Evolutionary conservation across 2,888 invertebrate genomes (phyloP), one percentile per base, ranked within the genome.

Genomic region (Pseudanteris insignis): DNA sequence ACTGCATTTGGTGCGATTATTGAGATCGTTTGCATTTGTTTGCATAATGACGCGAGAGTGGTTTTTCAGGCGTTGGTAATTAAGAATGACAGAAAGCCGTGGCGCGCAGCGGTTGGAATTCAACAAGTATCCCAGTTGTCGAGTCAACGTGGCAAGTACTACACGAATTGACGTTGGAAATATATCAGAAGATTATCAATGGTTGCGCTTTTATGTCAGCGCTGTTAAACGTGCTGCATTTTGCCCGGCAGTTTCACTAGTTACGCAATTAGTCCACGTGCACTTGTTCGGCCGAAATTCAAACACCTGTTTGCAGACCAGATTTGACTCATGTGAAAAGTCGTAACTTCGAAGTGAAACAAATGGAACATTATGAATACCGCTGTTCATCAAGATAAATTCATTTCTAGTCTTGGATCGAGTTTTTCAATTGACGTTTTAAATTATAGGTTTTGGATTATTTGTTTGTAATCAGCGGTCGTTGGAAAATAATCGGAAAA

Each of bases 101-200:
- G 18, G 46, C 24, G 36, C 38, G 11, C 10, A 25, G 36, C 50
- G 29, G 38, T 34, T 30, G 29, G 40, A 51, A 41, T 46, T 59
- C 59, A 59, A 59, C 59, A 59, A 59, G 59, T 59, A 51, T 51
- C 59, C 47, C 59, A 12, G 53, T 40, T 46, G 12, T 30, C 41
- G 40, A 46, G 47, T 47, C 53, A 59, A 53, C 34, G 59, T 43
- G 7, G 37, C 41, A 59, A 59, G 47, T 59, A 59, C 47, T 59
- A 59, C 53, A 38, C 13, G 53, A 53, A 59, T 59, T 47, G 59
- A 59, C 59, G 59, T 36, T 46, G 59, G 30, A 53, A 53, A 59
- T 59, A 47, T 43, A 53, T 59, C 59, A 47, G 59, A 59, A 53
- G 59, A 59, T 59, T 59, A 59, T 47, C 41, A 26, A 33, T 51